phyloP scores from a whole-genome alignment of 2,888 invertebrate species.

The Metacarcinus magister region DNA sequence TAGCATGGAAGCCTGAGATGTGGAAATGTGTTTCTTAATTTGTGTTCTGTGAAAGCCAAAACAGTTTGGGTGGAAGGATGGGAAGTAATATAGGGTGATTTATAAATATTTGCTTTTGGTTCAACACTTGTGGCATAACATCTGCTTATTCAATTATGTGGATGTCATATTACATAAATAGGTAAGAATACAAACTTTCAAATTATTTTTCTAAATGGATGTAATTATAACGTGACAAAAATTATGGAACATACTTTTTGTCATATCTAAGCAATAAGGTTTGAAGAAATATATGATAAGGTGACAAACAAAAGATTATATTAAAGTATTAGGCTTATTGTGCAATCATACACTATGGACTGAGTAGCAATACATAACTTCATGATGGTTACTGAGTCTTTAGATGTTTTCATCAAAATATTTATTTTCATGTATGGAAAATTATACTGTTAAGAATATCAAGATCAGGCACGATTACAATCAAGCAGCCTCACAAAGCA shows the following conservation, averaged over 20 bases:
- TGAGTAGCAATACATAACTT: background rate
- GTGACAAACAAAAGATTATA: constrained; percentile 19
- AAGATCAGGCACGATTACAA: constrained; percentile 6
- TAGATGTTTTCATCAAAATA: background rate
- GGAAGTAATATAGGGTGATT: background rate
- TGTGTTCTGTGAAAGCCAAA: background rate
- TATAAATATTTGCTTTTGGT: background rate
- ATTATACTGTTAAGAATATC: background rate
- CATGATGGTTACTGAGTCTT: background rate
- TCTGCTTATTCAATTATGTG: background rate
- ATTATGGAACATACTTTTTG: constrained; percentile 20
- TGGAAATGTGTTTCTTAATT: background rate
- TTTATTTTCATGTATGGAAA: constrained; percentile 31
- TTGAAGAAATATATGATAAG: constrained; percentile 40
- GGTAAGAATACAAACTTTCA: constrained; percentile 13
- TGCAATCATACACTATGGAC: constrained; percentile 4
- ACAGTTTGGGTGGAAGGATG: background rate
- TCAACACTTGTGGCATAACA: background rate
- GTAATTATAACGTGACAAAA: constrained; percentile 18
- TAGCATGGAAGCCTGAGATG: constrained; percentile 3
- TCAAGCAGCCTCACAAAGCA: constrained; percentile 7
- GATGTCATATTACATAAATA: background rate
- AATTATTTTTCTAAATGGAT: constrained; percentile 46
- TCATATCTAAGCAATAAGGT: constrained; percentile 40
- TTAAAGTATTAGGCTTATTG: background rate